Evolutionary conservation across 1,140 invertebrate genomes (phyloP).

Genomic region (Drosophila pruinosa): DNA sequence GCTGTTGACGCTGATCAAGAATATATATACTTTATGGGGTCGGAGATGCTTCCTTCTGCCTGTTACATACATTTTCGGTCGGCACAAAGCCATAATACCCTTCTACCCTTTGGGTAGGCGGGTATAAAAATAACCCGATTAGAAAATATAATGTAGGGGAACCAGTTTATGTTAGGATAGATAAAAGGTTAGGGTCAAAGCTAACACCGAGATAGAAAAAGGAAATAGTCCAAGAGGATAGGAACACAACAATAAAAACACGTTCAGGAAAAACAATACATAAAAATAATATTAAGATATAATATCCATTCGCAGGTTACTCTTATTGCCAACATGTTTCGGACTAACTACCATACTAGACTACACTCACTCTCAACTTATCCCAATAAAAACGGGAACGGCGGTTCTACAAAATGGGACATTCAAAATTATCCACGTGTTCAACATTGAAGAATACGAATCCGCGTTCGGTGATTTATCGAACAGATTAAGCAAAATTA

Average conservation of each 20-base stretch:
- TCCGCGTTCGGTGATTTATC: background rate
- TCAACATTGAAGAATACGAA: background rate
- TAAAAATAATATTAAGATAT: background rate
- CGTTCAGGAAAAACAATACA: background rate
- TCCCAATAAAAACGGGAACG: background rate
- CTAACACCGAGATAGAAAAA: background rate
- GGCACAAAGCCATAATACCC: no score
- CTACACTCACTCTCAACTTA: background rate
- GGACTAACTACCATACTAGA: background rate
- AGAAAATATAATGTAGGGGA: no score
- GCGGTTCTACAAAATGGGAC: background rate
- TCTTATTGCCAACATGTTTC: background rate
- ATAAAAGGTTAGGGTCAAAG: no score
- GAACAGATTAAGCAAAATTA: background rate
- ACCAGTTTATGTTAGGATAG: no score
- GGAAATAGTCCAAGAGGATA: background rate
- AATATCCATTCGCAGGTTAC: background rate
- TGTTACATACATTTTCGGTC: no score
- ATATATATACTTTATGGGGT: no score
- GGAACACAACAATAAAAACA: background rate
- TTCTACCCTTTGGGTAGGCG: no score
- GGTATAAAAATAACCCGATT: no score
- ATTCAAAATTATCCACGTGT: background rate
- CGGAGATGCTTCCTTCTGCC: no score
- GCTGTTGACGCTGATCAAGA: no score